Conservation (phyloP, 2,888 invertebrate species). For the Trissolcus japonicus region DNA sequence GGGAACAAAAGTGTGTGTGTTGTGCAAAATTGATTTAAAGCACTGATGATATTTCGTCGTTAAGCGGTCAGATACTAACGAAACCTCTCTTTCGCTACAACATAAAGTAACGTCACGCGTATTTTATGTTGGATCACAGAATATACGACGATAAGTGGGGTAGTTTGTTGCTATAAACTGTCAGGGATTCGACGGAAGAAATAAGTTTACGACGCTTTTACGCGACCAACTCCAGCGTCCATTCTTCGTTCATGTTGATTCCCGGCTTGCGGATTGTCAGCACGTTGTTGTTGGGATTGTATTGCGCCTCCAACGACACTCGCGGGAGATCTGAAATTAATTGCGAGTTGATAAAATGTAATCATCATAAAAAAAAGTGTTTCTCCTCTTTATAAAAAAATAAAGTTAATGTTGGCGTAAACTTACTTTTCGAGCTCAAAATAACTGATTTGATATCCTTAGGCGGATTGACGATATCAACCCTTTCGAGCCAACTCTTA, state of each 20-base stretch:
- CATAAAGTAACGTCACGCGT: constrained; percentile 42
- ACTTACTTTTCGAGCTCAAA: constrained; percentile 77
- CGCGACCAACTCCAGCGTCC: constrained; percentile 81
- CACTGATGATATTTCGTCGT: constrained; percentile 23
- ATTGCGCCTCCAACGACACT: constrained; percentile 81
- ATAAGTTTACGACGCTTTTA: constrained; percentile 55
- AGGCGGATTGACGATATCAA: constrained; percentile 88
- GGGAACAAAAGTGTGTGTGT: constrained; percentile 18
- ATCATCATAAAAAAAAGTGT: neutral
- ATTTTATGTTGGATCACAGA: constrained; percentile 58
- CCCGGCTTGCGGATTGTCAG: constrained; percentile 91
- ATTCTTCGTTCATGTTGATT: constrained; percentile 87
- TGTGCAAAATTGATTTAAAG: constrained; percentile 42
- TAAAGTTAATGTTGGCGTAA: neutral
- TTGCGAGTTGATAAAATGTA: neutral
- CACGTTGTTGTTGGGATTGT: constrained; percentile 82
- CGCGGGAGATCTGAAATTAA: constrained; percentile 75
- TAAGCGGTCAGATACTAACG: constrained; percentile 26
- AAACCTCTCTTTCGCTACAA: constrained; percentile 31
- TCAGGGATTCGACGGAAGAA: constrained; percentile 17
- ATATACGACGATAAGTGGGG: constrained; percentile 45
- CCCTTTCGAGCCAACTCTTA: constrained; percentile 91
- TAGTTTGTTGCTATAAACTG: constrained; percentile 37
- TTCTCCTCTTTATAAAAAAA: neutral
- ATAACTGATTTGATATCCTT: constrained; percentile 83